These are phyloP conservation scores for Phalacrocorax aristotelis DNA, from an alignment of 2,113 vertebrate species.

Conservation along the genomic window DNA sequence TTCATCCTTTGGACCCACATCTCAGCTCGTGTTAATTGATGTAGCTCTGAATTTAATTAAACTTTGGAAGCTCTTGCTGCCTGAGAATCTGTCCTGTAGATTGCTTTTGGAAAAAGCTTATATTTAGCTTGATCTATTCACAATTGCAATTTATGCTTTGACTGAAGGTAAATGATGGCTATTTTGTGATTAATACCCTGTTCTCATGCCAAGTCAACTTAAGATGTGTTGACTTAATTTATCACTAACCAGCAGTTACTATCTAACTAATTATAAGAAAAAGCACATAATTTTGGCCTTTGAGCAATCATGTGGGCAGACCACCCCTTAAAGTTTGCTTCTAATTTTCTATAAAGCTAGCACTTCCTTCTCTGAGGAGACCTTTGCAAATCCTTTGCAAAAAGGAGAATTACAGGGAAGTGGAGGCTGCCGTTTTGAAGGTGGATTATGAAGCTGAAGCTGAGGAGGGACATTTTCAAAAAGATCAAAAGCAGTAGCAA, in stretches of 20 bases:
- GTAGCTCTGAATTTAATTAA: constrained; percentile 47
- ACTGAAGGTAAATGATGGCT: constrained; percentile 21
- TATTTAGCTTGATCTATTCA: not conserved
- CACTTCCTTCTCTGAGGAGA: not conserved
- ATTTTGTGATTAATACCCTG: constrained; percentile 27
- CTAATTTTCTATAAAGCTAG: not conserved
- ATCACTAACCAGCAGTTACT: constrained; percentile 10
- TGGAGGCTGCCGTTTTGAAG: not conserved
- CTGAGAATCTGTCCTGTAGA: constrained; percentile 16
- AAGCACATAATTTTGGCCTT: not conserved
- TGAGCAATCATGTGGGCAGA: not conserved
- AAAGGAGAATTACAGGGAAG: not conserved
- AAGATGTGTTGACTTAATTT: constrained; percentile 35
- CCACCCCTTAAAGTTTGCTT: not conserved
- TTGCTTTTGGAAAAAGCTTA: constrained; percentile 13
- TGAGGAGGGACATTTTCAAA: not conserved
- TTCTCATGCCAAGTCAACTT: constrained; percentile 21
- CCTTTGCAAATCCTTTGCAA: not conserved
- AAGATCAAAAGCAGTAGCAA: not conserved
- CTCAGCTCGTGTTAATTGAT: constrained; percentile 5
- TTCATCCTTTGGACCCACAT: not conserved
- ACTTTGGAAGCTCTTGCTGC: constrained; percentile 24
- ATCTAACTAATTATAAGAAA: constrained; percentile 19
- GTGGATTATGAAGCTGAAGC: not conserved
- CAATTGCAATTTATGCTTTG: constrained; percentile 32